Base-by-base conservation (phyloP, 1,140 invertebrate genomes). In the Microplitis mediator region DNA sequence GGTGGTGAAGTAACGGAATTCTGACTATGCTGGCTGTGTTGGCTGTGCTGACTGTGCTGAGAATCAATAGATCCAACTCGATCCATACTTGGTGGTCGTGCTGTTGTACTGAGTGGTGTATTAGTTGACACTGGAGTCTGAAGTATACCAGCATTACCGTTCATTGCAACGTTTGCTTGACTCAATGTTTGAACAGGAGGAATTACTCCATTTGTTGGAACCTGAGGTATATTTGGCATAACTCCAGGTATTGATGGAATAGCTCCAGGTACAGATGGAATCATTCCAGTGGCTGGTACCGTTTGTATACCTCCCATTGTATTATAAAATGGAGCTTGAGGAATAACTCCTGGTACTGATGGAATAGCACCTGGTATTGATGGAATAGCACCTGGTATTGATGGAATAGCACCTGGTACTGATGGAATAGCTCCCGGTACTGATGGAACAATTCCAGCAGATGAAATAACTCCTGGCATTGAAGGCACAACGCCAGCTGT, bases 31-130 rank as follows among this genome's bases (percentile, higher is more conserved):
- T 82, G 84, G 72, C 84, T 85, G 62, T 85, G 84, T 58, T 84
- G 84, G n/a, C 82, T 84, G 75, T 85, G 84, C 31, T 82, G 84
- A 71, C 84, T 85, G 58, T 86, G 84, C 54, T 84, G 84, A 4
- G 86, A 87, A 72, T 87, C 86, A 14, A 87, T 69, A 0, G 86
- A 87, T n/a, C 86, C 82, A 9, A 87, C 77, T 75, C 86, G 79
- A 69, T 88, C 86, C 82, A 88, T 85, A 66, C 86, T 87, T 8
- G 86, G 86, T 51, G 86, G 85, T 79, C 89, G 73, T 71, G 89
- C 78, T 72, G 88, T 85, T 78, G 88, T 84, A 75, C 88, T 84
- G 76, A 85, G 58, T 71, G 85, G 85, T 79, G 89, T 83, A 52
- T 75, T 86, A 9, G 86, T 82, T 4, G 86, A 87, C 31, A 88